A percentile compares a stretch with the other conserved stretches of the same genome.
These are phyloP conservation scores for Xylophagus ater DNA, from an alignment of 2,888 invertebrate genomes.

Conservation along the genomic window DNA sequence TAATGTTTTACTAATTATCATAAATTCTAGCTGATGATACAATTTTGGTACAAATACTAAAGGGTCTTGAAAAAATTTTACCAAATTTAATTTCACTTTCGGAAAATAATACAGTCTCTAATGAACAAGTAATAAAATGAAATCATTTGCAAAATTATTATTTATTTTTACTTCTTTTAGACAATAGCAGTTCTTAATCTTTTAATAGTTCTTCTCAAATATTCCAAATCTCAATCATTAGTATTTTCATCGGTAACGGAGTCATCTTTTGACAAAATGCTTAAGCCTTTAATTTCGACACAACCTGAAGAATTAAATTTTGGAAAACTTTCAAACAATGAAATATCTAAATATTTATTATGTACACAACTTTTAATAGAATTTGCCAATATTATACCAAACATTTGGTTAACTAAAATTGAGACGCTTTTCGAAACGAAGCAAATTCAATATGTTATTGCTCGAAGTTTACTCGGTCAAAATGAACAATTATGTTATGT, in stretches of 20 bases:
- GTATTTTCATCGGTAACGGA: conserved; percentile 33
- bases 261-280: conserved; percentile 35
- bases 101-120: conserved; percentile 27
- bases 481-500: conserved; percentile 28
- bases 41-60: conserved; percentile 24
- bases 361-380: conserved; percentile 31
- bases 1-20: conserved; percentile 1
- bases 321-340: conserved; percentile 19
- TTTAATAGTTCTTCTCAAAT: conserved; percentile 27
- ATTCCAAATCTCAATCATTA: conserved; percentile 30
- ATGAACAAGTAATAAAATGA: conserved; percentile 8
- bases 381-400: conserved; percentile 33
- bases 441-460: conserved; percentile 33
- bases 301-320: conserved; percentile 23
- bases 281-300: conserved; percentile 25
- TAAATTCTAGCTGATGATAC: conserved; percentile 19
- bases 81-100: conserved; percentile 27
- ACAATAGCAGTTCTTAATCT: conserved; percentile 28
- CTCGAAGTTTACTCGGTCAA: conserved; percentile 29
- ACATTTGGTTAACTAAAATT: conserved; percentile 34
- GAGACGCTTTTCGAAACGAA: conserved; percentile 27
- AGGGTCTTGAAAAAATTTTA: conserved; percentile 25
- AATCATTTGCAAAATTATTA: background rate
- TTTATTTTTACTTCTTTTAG: conserved; percentile 10
- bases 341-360: conserved; percentile 30